phyloP scores from a whole-genome alignment of 2,888 invertebrate genomes.

The Nephrotoma flavescens region DNA sequence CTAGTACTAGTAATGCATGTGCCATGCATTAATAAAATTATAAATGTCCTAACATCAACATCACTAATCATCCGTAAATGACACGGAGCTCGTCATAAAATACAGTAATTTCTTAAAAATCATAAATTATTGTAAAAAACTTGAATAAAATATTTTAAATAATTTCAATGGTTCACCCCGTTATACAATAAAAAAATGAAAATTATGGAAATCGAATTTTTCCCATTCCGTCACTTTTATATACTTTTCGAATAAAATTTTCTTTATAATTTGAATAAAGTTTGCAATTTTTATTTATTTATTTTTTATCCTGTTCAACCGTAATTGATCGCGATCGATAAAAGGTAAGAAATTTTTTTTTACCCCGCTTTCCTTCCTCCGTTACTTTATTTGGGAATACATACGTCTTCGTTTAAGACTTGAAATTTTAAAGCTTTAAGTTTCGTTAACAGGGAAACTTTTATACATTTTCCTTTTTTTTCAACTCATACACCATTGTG shows the following conservation, averaged over 20 bases:
- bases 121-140: not conserved
- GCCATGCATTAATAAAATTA: too few species aligned
- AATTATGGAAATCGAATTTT: not conserved
- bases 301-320: not conserved
- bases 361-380: not conserved
- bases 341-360: not conserved
- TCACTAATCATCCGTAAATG: not conserved
- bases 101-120: not conserved
- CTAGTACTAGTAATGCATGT: too few species aligned
- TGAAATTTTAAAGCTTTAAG: not conserved
- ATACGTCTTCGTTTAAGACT: not conserved
- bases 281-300: not conserved
- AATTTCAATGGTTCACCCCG: not conserved
- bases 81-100: not conserved
- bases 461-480: not conserved
- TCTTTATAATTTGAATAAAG: not conserved
- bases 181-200: not conserved
- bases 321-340: not conserved
- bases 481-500: not conserved
- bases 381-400: not conserved
- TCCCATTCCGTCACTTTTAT: not conserved
- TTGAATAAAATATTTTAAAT: not conserved
- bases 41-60: too few species aligned
- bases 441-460: not conserved
- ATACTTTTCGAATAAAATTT: not conserved